Base-by-base conservation (phyloP, 2,888 invertebrate species). In the Tanytarsus gracilentus region DNA sequence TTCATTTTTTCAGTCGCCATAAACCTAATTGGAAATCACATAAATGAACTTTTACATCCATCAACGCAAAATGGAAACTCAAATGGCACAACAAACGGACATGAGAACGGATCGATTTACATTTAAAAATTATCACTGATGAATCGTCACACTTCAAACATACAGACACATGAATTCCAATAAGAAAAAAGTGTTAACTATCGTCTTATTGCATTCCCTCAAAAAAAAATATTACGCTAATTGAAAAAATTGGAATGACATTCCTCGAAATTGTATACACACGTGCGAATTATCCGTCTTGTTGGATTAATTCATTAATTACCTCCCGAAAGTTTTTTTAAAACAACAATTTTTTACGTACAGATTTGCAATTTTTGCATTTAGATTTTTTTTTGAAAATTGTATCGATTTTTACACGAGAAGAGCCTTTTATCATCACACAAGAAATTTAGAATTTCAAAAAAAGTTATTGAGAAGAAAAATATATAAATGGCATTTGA, bases 1-100 rank as follows among this genome's bases (percentile, higher is more conserved):
- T 44, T 23, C 73, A 77, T 83, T 80, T n/a, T 88, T 91, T 80
- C 89, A 96, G 98, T 98, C 83, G 98, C 98, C 78, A 97, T 98
- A 79, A 94, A 96, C 80, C 84, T 99, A 76, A 97, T 99, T 79
- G 97, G 97, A 69, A 95, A 96, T 77, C 97, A 98, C 83, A 96
- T 98, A 78, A 87, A 94, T 84, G 97, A 97, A 78, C 86, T 95
- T 71, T 85, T 97, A 78, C 86, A 80, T 72, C 76, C 75, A 68
- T n/a, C n/a, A n/a, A n/a, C n/a, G n/a, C n/a, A n/a, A n/a, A n/a
- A n/a, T n/a, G n/a, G n/a, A n/a, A 76, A 76, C 72, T 70, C 75
- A 74, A 69, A 1, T 33, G 9, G 14, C n/a, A 23, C 23, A 9
- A 27, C 40, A 16, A 58, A 58, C 23, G 58, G 58, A 29, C 16